Base-by-base conservation (phyloP, 2,888 invertebrate species). In the Podabrus alpinus region DNA sequence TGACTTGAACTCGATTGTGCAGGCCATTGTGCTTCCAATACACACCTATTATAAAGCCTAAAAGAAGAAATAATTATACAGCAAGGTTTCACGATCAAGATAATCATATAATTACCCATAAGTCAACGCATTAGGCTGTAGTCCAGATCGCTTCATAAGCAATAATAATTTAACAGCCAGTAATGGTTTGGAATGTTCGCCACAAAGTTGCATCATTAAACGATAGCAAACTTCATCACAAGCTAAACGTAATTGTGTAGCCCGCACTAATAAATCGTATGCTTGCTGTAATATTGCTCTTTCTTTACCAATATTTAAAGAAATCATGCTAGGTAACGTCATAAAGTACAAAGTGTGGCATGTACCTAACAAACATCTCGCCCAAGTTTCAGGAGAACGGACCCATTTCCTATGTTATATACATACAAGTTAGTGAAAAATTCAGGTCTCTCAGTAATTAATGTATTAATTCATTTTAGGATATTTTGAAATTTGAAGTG, bases 221-320 rank as follows among this genome's bases (percentile, higher is more conserved):
- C 99, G 92, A 87, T 98, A 99, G 88, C 99, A 99, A 69, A 99
- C 96, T 90, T 98, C 98, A 88, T 98, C 98, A 83, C 96, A 95
- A 59, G 94, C 94, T 77, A 98, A 92, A 83, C 94, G 91, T 73
- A 95, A 90, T 81, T 94, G 94, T 79, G 97, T 96, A 85, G 98
- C 96, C 80, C 94, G 92, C 66, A 95, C 94, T 61, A 99, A 89
- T 68, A 98, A 88, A 84, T 97, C 95, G 84, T 95, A 97, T 0
- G 97, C 97, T 73, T 92, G 89, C 68, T 94, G 91, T 67, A 98
- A 86, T 0, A 92, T 91, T 1, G 94, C 92, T 80, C 94, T 93
- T 81, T 94, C 93, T 84, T 93, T 94, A 77, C 94, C 94, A 1
- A 92, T 89, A 81, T 90, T 91, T 85, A 91, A 88, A 84, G 89